phyloP scores from a whole-genome alignment of 2,888 invertebrate species.

The Arctia plantaginis region DNA sequence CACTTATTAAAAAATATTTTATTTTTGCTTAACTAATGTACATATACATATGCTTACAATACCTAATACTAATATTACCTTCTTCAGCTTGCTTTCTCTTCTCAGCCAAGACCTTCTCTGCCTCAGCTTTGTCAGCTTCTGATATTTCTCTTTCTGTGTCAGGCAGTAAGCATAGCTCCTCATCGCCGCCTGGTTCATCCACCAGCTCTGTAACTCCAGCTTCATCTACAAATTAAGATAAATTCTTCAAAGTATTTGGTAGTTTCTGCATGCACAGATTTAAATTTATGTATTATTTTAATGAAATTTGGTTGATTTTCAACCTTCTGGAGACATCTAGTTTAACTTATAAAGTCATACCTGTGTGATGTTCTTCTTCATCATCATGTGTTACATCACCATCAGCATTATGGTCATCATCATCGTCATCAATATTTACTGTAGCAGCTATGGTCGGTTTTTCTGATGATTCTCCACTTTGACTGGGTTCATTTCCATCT shows the following conservation, averaged over 20 bases:
- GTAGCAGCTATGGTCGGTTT: slow-evolving; percentile 54
- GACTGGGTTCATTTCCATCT: slow-evolving; percentile 63
- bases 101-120: slow-evolving; percentile 80
- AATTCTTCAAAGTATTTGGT: neutral
- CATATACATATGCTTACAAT: neutral
- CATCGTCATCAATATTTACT: slow-evolving; percentile 63
- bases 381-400: slow-evolving; percentile 56
- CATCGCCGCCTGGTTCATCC: slow-evolving; percentile 88
- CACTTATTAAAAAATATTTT: neutral
- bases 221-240: slow-evolving; percentile 13
- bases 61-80: slow-evolving; percentile 32
- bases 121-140: slow-evolving; percentile 89
- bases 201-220: slow-evolving; percentile 15
- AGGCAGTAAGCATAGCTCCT: slow-evolving; percentile 89
- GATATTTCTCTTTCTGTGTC: slow-evolving; percentile 89
- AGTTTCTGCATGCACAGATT: neutral
- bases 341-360: slow-evolving; percentile 27
- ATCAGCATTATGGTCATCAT: slow-evolving; percentile 68
- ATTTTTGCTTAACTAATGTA: neutral
- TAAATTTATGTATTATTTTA: neutral
- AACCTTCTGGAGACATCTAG: neutral
- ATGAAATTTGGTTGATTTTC: neutral
- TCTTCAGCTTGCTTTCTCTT: slow-evolving; percentile 77
- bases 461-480: slow-evolving; percentile 54
- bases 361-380: slow-evolving; percentile 61